Conservation (phyloP, 2,888 invertebrate genomes). For the Philopedon plagiatum region DNA sequence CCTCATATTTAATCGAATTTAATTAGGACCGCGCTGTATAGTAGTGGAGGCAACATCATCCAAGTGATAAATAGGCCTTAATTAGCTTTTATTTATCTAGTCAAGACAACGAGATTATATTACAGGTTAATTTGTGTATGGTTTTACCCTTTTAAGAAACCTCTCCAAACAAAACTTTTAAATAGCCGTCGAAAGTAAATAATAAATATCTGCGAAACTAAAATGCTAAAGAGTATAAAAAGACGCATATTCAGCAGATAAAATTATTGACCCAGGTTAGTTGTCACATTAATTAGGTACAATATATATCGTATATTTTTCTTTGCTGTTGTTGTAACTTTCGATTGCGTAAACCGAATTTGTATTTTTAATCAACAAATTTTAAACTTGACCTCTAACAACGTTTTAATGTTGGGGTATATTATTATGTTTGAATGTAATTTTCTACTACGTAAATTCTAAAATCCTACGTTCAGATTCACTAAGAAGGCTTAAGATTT, state of each 20-base stretch:
- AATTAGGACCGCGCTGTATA: too few relatives aligned
- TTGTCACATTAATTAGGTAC: conserved; percentile 36
- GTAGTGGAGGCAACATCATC: too few relatives aligned
- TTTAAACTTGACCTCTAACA: conserved; percentile 40
- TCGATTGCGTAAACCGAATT: conserved; percentile 23
- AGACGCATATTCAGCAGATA: conserved; percentile 31
- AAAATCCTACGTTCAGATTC: too few relatives aligned
- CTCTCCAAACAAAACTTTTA: too few relatives aligned
- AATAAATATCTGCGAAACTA: background rate
- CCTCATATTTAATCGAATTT: too few relatives aligned
- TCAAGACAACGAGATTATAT: too few relatives aligned
- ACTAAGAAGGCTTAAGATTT: too few relatives aligned
- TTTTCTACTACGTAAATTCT: background rate
- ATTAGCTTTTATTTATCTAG: too few relatives aligned
- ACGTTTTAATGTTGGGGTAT: background rate
- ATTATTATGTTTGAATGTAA: background rate
- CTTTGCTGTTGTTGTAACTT: conserved; percentile 20
- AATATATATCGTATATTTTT: conserved; percentile 24
- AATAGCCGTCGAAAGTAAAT: too few relatives aligned
- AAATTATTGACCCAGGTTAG: conserved; percentile 48
- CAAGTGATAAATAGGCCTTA: too few relatives aligned
- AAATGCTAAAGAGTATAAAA: background rate
- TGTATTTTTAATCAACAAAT: conserved; percentile 29
- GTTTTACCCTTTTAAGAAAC: too few relatives aligned
- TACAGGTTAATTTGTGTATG: too few relatives aligned